Conservation (phyloP, 2,113 vertebrate species). For the Acanthochromis polyacanthus region DNA sequence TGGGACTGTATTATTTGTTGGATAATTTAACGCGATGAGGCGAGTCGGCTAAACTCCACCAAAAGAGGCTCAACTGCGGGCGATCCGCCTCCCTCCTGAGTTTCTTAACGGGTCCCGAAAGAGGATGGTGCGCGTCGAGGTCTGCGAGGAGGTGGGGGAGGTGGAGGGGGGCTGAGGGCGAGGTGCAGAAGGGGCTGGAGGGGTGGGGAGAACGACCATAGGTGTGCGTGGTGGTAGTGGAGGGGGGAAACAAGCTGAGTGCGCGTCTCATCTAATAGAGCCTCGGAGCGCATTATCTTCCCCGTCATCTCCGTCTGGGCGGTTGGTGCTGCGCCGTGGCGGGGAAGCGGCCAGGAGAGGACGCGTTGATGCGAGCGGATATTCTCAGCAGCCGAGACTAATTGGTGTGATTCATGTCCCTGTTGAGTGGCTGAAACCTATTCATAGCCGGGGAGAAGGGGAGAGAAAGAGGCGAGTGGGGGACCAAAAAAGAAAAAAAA, state of each 20-base stretch:
- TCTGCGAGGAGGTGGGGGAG: slow-evolving; percentile 29
- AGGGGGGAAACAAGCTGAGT: slow-evolving; percentile 52
- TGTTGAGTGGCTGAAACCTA: slow-evolving; percentile 67
- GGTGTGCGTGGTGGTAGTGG: slow-evolving; percentile 44
- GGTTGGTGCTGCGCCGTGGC: slow-evolving; percentile 67
- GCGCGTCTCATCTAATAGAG: slow-evolving; percentile 75
- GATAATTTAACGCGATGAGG: slow-evolving; percentile 23
- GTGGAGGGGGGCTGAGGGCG: slow-evolving; percentile 22
- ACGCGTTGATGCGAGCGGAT: slow-evolving; percentile 61
- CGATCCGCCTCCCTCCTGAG: slow-evolving; percentile 51
- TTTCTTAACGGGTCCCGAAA: slow-evolving; percentile 52
- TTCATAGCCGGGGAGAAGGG: slow-evolving; percentile 43
- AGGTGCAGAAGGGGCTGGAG: slow-evolving; percentile 33
- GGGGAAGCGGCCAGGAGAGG: slow-evolving; percentile 62
- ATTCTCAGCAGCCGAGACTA: slow-evolving; percentile 75
- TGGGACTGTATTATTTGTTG: slow-evolving; percentile 18
- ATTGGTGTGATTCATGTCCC: slow-evolving; percentile 70
- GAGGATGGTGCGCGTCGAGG: slow-evolving; percentile 41
- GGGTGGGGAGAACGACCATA: slow-evolving; percentile 64
- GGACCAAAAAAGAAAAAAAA: too few relatives aligned
- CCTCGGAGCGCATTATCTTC: slow-evolving; percentile 79
- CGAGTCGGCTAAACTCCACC: slow-evolving; percentile 39
- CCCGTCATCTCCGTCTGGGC: slow-evolving; percentile 77
- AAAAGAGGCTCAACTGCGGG: slow-evolving; percentile 35
- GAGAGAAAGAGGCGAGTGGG: slow-evolving; percentile 44